A percentile compares a stretch with the other conserved stretches of the same genome.
These are phyloP conservation scores for Mus musculus DNA, from an alignment of 2,113 vertebrate genomes.

Conservation along the genomic window DNA sequence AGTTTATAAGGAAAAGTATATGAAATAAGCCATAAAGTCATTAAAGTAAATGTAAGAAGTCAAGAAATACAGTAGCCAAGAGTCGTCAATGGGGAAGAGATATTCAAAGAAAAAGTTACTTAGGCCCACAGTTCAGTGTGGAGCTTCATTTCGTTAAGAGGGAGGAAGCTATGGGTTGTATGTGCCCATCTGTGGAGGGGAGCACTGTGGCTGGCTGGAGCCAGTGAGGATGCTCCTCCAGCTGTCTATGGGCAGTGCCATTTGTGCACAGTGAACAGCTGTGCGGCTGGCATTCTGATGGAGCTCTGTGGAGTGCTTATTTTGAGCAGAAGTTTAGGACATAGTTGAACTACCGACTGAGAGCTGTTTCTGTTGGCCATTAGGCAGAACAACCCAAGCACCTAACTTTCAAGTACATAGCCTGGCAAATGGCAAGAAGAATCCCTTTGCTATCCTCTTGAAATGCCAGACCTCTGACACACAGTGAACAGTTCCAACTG, in stretches of 20 bases:
- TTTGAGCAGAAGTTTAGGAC: background rate
- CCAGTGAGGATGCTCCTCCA: background rate
- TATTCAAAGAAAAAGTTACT: slow-evolving; percentile 5
- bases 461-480: background rate
- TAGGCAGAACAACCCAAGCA: background rate
- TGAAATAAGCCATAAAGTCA: slow-evolving; percentile 43
- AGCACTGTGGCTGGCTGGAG: background rate
- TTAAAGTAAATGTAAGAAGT: slow-evolving; percentile 24
- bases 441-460: background rate
- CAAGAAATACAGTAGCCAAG: background rate
- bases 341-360: background rate
- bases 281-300: background rate
- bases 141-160: background rate
- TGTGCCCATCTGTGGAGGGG: background rate
- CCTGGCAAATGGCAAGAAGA: background rate
- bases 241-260: background rate
- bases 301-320: background rate
- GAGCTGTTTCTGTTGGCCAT: background rate
- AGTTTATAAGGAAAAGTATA: background rate
- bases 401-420: background rate
- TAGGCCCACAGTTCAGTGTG: background rate
- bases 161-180: background rate
- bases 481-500: background rate
- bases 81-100: background rate
- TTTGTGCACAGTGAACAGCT: background rate